Evolutionary conservation across 2,113 vertebrate species (phyloP), one percentile per base, ranked within the genome.

Genomic region (Oryzias melastigma): DNA sequence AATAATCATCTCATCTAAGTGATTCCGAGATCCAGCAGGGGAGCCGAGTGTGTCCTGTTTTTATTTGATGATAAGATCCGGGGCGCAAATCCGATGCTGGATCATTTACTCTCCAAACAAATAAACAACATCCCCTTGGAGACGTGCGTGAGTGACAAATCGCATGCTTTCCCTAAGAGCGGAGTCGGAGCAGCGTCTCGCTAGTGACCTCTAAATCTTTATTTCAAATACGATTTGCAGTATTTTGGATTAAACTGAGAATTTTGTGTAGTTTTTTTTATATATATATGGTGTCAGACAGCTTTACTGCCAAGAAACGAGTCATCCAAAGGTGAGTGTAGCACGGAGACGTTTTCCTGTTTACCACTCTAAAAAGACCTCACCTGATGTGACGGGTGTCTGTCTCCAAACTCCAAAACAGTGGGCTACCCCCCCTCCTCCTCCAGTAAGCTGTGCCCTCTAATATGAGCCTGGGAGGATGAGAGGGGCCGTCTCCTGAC

Each of bases 381-480:
- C 78, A 79, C 73, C 73, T 79, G 60, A 68, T 70, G 73, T 68
- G 71, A 52, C 27, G 52, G 77, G 20, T 62, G 50, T 63, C 41
- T 73, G 41, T 60, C 53, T 63, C 58, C 66, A 67, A 71, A 66
- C 66, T 81, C 66, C 65, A 64, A 58, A 68, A 68, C 80, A 20
- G 44, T 57, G 63, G 58, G 63, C 61, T 68, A 55, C 73, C 73
- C 65, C 49, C 58, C 74, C 43, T n/a, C n/a, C 58, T 73, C 64
- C 75, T 41, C 58, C 76, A 62, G 63, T 82, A 80, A 85, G 76
- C 68, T 58, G 71, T 64, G 55, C 64, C 81, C 77, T 78, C 62
- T 69, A 61, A 74, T 70, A 57, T 66, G 77, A 79, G 76, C 64
- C 75, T 63, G 52, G 68, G 65, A 77, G 65, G 81, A 82, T 75